These are phyloP conservation scores for Drosophila azteca DNA, from an alignment of 1,140 invertebrate genomes.

Conservation along the genomic window DNA sequence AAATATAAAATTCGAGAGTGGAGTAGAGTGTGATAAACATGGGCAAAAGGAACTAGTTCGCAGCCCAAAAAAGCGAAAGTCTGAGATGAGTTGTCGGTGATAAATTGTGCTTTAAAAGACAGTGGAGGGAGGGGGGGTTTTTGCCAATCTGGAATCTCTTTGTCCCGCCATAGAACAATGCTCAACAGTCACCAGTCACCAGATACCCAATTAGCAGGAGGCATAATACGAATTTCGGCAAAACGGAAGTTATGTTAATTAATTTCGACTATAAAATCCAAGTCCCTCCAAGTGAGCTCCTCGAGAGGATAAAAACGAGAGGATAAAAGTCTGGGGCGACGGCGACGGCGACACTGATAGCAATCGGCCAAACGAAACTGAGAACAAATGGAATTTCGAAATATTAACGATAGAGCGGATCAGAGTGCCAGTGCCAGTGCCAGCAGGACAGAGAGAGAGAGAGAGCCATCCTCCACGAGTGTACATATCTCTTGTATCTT, in stretches of 20 bases:
- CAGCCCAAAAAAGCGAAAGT: constrained; percentile 51
- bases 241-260: constrained; percentile 78
- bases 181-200: background rate
- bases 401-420: constrained; percentile 76
- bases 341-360: constrained; percentile 49
- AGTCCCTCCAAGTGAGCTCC: constrained; percentile 1
- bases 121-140: background rate
- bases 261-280: constrained; percentile 57
- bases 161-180: constrained; percentile 8
- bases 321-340: constrained; percentile 20
- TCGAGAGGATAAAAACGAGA: background rate
- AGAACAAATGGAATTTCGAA: constrained; percentile 61
- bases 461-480: constrained; percentile 26
- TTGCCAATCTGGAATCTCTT: background rate
- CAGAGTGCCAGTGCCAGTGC: no score
- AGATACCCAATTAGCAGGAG: constrained; percentile 63
- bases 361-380: constrained; percentile 47
- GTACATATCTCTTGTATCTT: constrained; percentile 61
- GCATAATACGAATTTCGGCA: constrained; percentile 51
- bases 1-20: background rate
- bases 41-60: constrained; percentile 27
- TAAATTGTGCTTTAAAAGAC: background rate
- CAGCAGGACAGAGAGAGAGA: no score
- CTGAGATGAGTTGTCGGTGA: constrained; percentile 7
- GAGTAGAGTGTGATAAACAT: no score